Evolutionary conservation across 2,113 vertebrate species (phyloP).

Genomic region (Raphicerus campestris): DNA sequence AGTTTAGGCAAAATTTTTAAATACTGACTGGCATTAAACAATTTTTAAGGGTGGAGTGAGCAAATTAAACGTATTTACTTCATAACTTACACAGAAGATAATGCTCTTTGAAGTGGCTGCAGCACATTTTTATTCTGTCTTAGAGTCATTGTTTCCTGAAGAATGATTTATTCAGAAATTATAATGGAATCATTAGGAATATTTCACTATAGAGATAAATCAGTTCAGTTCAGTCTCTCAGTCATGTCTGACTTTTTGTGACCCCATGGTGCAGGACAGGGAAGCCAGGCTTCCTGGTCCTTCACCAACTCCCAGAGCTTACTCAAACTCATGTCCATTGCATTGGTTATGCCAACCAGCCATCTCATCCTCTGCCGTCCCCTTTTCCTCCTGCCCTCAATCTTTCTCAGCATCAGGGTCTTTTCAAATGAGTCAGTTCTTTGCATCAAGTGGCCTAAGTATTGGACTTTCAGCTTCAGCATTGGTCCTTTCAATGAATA

Average conservation of each 20-base stretch:
- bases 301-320: background rate
- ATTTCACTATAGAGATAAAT: background rate
- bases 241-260: background rate
- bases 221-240: background rate
- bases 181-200: background rate
- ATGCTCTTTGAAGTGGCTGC: background rate
- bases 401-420: background rate
- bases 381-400: background rate
- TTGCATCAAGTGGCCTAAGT: background rate
- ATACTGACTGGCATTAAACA: background rate
- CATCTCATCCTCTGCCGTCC: background rate
- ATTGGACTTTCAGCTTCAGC: background rate
- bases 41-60: background rate
- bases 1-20: conserved; percentile 4
- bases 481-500: background rate
- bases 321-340: background rate
- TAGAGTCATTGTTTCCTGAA: background rate
- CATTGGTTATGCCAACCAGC: background rate
- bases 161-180: background rate
- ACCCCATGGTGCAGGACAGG: background rate
- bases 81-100: background rate
- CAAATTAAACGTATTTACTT: background rate
- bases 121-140: background rate
- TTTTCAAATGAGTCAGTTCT: background rate
- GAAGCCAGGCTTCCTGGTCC: background rate